phyloP scores from a whole-genome alignment of 2,888 invertebrate genomes.

The Standfussiana lucernea region DNA sequence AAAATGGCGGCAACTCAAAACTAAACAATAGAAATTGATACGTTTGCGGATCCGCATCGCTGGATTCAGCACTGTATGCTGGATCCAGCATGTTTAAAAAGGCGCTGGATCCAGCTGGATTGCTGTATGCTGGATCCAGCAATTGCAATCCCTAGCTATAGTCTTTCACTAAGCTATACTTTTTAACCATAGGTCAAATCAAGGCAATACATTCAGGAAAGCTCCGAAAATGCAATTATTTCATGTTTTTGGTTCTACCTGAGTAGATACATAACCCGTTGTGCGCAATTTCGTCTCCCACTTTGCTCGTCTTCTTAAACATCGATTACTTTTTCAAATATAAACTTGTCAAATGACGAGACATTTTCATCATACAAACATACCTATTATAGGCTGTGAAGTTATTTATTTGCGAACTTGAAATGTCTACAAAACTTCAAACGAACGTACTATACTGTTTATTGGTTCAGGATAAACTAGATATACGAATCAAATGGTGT shows the following conservation, averaged over 20 bases:
- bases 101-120: too few relatives aligned
- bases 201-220: not conserved
- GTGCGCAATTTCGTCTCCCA: conserved; percentile 5
- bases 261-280: too few relatives aligned
- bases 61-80: too few relatives aligned
- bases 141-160: too few relatives aligned
- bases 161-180: not conserved
- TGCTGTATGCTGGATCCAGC: too few relatives aligned
- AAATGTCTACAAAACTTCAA: conserved; percentile 51
- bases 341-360: conserved; percentile 36
- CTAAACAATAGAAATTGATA: too few relatives aligned
- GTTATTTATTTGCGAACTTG: conserved; percentile 44
- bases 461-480: conserved; percentile 32
- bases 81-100: too few relatives aligned
- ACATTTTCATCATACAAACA: conserved; percentile 37
- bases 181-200: not conserved
- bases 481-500: conserved; percentile 36
- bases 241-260: not conserved
- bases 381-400: conserved; percentile 12
- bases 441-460: conserved; percentile 48
- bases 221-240: not conserved
- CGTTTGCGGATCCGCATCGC: too few relatives aligned
- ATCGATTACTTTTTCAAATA: conserved; percentile 30
- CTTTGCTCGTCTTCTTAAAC: conserved; percentile 17
- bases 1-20: too few relatives aligned